Conservation (phyloP, 1,140 invertebrate genomes). For the Thalassaphorura encarpata region DNA sequence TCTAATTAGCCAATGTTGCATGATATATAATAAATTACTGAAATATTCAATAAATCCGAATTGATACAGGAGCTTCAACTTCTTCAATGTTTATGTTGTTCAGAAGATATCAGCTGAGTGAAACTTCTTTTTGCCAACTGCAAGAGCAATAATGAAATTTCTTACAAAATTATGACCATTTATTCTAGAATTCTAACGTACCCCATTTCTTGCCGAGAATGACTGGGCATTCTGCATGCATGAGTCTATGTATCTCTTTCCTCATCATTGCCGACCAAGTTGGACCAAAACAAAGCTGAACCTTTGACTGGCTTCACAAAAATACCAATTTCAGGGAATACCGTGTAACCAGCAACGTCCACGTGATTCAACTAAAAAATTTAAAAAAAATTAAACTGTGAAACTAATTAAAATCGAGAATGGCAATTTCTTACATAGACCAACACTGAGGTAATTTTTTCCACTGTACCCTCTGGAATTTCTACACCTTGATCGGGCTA, state of each 20-base stretch:
- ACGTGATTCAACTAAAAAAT: background rate
- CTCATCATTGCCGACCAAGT: background rate
- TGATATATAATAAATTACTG: too few species aligned
- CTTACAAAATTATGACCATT: too few species aligned
- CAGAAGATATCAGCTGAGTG: background rate
- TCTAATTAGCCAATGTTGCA: too few species aligned
- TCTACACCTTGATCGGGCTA: background rate
- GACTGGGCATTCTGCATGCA: background rate
- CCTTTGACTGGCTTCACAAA: background rate
- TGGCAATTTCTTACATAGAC: background rate
- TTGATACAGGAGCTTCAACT: too few species aligned
- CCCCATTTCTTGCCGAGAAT: background rate
- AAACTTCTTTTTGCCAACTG: background rate
- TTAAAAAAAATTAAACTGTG: background rate
- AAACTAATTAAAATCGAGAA: background rate
- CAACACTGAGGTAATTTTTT: background rate
- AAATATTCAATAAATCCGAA: too few species aligned
- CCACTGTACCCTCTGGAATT: background rate
- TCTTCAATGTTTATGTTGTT: too few species aligned
- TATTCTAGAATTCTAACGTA: too few species aligned
- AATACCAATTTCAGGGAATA: background rate
- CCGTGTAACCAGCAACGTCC: background rate
- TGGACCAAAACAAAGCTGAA: background rate
- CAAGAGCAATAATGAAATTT: too few species aligned
- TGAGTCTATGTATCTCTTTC: background rate